phyloP scores from a whole-genome alignment of 2,888 invertebrate species.

The Pristionchus fissidentatus region DNA sequence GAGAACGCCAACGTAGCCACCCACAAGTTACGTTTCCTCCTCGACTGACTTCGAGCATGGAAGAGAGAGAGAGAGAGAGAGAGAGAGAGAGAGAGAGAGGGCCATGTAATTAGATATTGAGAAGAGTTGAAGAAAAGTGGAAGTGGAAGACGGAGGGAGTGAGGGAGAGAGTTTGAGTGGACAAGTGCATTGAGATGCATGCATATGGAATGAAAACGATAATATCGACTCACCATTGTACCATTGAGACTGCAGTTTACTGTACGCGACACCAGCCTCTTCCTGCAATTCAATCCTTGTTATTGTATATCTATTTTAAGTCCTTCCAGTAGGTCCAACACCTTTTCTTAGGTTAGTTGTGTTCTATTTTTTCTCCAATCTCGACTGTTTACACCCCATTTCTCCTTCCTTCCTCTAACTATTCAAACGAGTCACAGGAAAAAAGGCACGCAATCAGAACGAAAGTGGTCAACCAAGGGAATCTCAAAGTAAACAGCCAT shows the following conservation, averaged over 20 bases:
- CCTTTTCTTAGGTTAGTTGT: background rate
- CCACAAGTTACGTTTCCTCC: background rate
- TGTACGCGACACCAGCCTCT: background rate
- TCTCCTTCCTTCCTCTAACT: background rate
- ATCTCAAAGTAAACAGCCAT: too few species aligned
- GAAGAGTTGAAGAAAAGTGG: constrained; percentile 23
- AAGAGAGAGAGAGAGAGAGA: background rate
- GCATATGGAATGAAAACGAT: background rate
- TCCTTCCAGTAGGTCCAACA: too few species aligned
- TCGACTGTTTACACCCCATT: background rate
- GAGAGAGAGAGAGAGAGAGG: background rate
- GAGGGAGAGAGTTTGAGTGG: too few species aligned
- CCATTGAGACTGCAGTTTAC: constrained; percentile 19
- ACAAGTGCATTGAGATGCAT: too few species aligned
- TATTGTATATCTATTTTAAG: too few species aligned
- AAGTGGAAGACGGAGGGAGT: background rate
- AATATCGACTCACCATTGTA: constrained; percentile 37
- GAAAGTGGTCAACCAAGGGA: too few species aligned
- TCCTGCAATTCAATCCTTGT: constrained; percentile 7
- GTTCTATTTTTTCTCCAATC: background rate
- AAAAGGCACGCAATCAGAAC: background rate
- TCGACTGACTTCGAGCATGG: background rate
- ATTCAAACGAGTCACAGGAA: background rate
- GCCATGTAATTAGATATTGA: constrained; percentile 25
- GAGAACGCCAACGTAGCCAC: too few species aligned